Conservation (phyloP, 2,888 invertebrate genomes). For the Pelosia muscerda region DNA sequence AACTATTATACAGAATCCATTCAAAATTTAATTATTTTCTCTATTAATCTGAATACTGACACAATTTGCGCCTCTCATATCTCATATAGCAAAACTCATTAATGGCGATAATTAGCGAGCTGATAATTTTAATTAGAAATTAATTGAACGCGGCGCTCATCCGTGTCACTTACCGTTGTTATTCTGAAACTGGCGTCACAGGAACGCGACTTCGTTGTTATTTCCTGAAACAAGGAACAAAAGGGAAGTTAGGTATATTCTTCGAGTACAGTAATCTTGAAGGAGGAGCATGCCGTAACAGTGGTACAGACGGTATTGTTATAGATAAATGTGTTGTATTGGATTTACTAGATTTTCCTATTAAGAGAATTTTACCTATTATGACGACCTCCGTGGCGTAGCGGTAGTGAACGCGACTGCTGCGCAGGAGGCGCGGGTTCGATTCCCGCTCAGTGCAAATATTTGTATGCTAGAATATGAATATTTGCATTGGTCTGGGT, state of each 20-base stretch:
- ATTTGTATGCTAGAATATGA: no score
- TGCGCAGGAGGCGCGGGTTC: no score
- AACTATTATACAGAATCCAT: not conserved
- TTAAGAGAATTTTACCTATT: not conserved
- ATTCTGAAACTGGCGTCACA: conserved; percentile 52
- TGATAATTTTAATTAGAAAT: conserved; percentile 33
- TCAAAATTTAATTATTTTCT: conserved; percentile 9
- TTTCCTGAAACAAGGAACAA: conserved; percentile 60
- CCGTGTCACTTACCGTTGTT: conserved; percentile 66
- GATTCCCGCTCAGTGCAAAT: no score
- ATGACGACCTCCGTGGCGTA: no score
- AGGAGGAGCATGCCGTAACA: not conserved
- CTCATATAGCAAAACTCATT: conserved; percentile 28
- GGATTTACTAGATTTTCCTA: not conserved
- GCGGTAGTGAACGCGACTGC: no score
- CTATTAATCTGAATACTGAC: conserved; percentile 1
- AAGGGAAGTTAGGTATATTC: conserved; percentile 14
- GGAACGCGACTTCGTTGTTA: conserved; percentile 52
- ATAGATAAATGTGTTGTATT: not conserved
- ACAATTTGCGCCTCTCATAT: conserved; percentile 20
- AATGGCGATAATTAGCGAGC: conserved; percentile 32
- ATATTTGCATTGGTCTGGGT: no score
- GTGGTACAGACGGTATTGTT: not conserved
- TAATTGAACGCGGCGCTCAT: conserved; percentile 27
- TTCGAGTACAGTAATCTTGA: not conserved